phyloP scores from a whole-genome alignment of 2,113 vertebrate species.

The Anhinga anhinga region DNA sequence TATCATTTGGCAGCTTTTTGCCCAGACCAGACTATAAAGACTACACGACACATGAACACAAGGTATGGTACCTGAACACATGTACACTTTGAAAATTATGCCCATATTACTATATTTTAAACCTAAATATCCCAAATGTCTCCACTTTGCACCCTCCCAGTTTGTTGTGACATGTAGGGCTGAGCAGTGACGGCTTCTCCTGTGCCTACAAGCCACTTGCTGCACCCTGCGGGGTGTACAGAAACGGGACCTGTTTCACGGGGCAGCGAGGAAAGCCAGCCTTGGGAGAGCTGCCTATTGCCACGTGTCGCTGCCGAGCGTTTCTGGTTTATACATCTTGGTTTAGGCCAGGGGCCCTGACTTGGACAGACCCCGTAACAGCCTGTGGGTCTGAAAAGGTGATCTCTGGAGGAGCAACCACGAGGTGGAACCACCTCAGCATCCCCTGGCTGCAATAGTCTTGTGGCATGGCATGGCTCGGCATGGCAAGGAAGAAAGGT shows the following conservation, averaged over 20 bases:
- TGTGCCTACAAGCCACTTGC: neutral
- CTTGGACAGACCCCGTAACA: neutral
- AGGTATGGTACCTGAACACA: neutral
- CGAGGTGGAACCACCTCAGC: accelerated
- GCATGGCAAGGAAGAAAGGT: neutral
- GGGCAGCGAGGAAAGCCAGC: neutral
- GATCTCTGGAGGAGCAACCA: neutral
- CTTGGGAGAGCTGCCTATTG: neutral
- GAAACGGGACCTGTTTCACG: neutral
- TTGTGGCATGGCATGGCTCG: accelerated
- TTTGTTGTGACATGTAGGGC: neutral
- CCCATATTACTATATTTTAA: neutral
- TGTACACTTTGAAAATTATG: accelerated
- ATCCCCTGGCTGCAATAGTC: neutral
- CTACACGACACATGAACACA: neutral
- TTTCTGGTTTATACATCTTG: neutral
- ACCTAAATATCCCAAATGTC: neutral
- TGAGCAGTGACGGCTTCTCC: neutral
- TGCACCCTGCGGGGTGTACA: neutral
- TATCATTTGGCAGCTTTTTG: neutral
- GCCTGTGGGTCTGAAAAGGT: neutral
- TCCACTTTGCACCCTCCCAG: neutral
- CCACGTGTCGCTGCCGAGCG: accelerated
- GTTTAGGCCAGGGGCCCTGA: neutral
- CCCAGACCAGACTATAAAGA: neutral